Base-by-base conservation (phyloP, 2,888 invertebrate genomes). In the Agriopis aurantiaria region DNA sequence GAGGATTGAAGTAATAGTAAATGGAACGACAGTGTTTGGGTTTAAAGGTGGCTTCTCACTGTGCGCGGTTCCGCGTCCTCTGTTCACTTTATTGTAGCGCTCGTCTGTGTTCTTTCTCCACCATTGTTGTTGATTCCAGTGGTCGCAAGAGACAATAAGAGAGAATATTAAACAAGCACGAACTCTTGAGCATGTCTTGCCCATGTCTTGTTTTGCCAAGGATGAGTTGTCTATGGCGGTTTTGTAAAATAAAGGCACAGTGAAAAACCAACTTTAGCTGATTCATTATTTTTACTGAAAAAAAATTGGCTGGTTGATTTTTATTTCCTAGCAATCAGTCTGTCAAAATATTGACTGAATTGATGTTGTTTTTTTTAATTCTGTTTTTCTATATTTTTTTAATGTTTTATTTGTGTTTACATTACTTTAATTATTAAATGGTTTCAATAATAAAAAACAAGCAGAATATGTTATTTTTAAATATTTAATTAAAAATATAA, bases 1-100 rank as follows among this genome's bases (percentile, higher is more conserved):
- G 86, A 55, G 87, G 87, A 70, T 40, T 65, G 12, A 81, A 85
- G 60, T 82, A 81, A 45, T 17, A 8, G 59, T 82, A 48, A 41
- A 43, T 8, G 12, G 9, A 10, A 48, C 33, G 11, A 9, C 17
- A 14, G 11, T 45, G n/a, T 45, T 11, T 40, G 33, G 8, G 8
- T 14, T 23, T 6, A 48, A 10, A 12, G 10, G 12, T 48, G 12
- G 48, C 48, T 12, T 48, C 12, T 48, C 6, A 48, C 48, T 1
- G 48, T 48, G 23, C 12, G 11, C 55, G 41, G 14, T 43, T 43
- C n/a, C n/a, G n/a, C n/a, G n/a, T n/a, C 14, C 4, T 11, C 12
- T 40, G 8, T 43, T 41, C 9, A 12, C n/a, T 56, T 33, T 33
- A 33, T 5, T 33, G 3, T 33, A 5, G 11, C 11, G 52, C 23